Evolutionary conservation across 1,140 invertebrate species (phyloP).

Genomic region (Harpegnathos saltator): DNA sequence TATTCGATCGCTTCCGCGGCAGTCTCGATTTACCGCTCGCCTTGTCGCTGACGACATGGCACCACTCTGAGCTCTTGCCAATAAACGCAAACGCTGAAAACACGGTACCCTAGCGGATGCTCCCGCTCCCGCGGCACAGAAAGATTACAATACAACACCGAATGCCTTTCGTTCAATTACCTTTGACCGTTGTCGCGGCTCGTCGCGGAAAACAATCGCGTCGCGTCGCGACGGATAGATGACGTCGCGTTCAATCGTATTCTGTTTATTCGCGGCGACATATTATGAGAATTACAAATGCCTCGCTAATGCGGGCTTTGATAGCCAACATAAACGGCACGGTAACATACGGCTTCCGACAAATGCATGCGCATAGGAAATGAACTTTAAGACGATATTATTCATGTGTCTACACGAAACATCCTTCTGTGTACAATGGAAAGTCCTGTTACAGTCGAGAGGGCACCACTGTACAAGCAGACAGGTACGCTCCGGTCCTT

Average conservation of each 20-base stretch:
- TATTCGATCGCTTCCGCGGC: too few species aligned
- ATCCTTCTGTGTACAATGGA: background rate
- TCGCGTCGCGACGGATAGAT: background rate
- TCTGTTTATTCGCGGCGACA: background rate
- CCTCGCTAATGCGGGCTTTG: background rate
- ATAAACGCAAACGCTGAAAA: too few species aligned
- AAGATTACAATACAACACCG: background rate
- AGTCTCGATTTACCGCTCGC: too few species aligned
- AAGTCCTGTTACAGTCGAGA: slow-evolving; percentile 40
- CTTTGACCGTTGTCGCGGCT: too few species aligned
- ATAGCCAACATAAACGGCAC: background rate
- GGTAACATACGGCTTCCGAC: background rate
- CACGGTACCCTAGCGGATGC: background rate
- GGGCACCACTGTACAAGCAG: slow-evolving; percentile 68
- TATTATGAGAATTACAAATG: background rate
- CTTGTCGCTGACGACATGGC: too few species aligned
- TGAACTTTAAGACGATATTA: background rate
- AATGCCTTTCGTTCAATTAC: too few species aligned
- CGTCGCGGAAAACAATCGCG: too few species aligned
- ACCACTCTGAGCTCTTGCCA: too few species aligned
- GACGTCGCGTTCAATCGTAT: background rate
- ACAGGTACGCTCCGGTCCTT: slow-evolving; percentile 7
- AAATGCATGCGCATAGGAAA: background rate
- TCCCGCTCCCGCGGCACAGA: too few species aligned
- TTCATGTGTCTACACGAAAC: slow-evolving; percentile 5